phyloP scores from a whole-genome alignment of 2,888 invertebrate species.

The Zootermopsis nevadensis region DNA sequence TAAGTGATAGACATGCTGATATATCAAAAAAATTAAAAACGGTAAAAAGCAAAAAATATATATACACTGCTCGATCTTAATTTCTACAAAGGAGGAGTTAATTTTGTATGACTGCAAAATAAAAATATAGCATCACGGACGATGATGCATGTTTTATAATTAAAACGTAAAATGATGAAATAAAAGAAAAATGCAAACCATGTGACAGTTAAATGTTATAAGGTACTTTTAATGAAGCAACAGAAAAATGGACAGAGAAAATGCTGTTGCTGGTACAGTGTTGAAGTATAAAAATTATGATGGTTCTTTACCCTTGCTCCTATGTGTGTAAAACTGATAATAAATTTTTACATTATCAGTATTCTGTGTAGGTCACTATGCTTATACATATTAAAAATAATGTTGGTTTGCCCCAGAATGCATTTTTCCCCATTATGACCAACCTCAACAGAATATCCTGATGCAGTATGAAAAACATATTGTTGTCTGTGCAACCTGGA shows the following conservation, averaged over 20 bases:
- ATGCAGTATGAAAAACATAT: too few relatives aligned
- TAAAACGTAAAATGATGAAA: conserved; percentile 9
- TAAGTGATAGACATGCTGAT: neutral
- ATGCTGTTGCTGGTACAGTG: conserved; percentile 18
- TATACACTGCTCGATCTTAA: conserved; percentile 32
- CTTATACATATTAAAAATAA: conserved; percentile 37
- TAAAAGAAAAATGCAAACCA: neutral
- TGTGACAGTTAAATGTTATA: conserved; percentile 14
- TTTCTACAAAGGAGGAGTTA: conserved; percentile 23
- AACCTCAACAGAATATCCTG: too few relatives aligned
- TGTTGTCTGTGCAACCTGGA: too few relatives aligned
- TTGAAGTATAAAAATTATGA: conserved; percentile 10
- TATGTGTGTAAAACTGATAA: conserved; percentile 40
- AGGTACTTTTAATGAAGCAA: conserved; percentile 34
- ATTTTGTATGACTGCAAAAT: conserved; percentile 35
- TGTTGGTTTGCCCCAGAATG: conserved; percentile 29
- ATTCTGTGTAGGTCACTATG: conserved; percentile 43
- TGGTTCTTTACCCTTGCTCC: conserved; percentile 42
- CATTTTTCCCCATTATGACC: neutral
- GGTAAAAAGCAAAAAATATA: neutral
- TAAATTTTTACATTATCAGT: conserved; percentile 49
- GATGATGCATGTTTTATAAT: conserved; percentile 34
- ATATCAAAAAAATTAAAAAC: neutral
- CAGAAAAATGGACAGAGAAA: neutral
- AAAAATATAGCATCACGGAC: conserved; percentile 18